phyloP scores from a whole-genome alignment of 2,113 vertebrate genomes.

The Neogale vison region DNA sequence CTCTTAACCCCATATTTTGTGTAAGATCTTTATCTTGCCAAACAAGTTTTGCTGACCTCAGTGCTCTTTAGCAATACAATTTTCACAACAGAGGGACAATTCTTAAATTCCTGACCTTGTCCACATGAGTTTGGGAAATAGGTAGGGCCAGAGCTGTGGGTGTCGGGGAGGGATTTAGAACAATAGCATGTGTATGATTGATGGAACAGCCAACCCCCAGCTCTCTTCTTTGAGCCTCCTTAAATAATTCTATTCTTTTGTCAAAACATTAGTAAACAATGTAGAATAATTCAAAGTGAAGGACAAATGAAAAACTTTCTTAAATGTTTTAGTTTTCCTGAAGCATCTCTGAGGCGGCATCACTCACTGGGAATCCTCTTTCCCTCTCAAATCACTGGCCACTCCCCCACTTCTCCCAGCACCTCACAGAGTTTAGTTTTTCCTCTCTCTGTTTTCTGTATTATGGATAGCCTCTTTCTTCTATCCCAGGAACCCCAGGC shows the following conservation, averaged over 20 bases:
- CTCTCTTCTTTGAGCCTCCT: background rate
- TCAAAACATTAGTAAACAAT: background rate
- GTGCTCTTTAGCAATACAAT: background rate
- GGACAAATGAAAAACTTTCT: background rate
- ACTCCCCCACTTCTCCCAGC: background rate
- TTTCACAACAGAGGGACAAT: background rate
- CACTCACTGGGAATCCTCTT: no score
- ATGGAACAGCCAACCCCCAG: background rate
- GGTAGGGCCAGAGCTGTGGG: background rate
- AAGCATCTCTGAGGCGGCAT: background rate
- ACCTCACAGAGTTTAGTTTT: background rate
- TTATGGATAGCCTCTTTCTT: background rate
- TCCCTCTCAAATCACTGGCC: background rate
- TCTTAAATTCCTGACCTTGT: background rate
- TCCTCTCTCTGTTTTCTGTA: background rate
- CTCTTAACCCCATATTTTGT: constrained; percentile 38
- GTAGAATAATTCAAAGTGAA: background rate
- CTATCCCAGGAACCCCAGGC: background rate
- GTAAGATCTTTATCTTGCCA: background rate
- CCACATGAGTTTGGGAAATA: background rate
- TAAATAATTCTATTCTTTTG: background rate
- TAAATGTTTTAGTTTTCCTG: background rate
- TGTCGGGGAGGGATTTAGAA: background rate
- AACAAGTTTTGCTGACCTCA: background rate
- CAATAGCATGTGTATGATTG: background rate